Evolutionary conservation across 2,888 invertebrate genomes (phyloP), one percentile per base, ranked within the genome.

Genomic region (Aspidiotus destructor): DNA sequence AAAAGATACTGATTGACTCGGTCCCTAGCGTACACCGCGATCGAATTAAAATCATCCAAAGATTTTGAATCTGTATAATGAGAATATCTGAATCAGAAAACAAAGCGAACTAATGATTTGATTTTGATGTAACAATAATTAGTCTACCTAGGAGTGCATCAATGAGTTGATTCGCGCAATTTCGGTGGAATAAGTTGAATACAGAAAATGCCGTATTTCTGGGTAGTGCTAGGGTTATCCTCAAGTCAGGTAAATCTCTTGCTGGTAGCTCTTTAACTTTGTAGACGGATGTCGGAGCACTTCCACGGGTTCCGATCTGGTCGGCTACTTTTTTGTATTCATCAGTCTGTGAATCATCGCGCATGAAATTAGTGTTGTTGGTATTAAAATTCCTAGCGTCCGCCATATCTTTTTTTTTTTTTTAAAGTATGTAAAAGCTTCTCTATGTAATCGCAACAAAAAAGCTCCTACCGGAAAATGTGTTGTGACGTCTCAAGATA

Each of bases 1-100:
- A 88, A 92, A 72, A 92, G 77, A 73, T 87, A 85, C 0, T 90
- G 85, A 77, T 92, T 92, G 11, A 91, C 78, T 52, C 86, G 84
- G 73, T 86, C 86, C 70, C 89, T 83, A 60, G 85, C 82, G 74
- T 81, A 90, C 8, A 85, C 85, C 60, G 87, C 83, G n/a, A 86
- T 81, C 0, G 89, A 84, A 73, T 85, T 78, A 69, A 91, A 81
- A 72, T 90, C 89, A 0, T 87, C 86, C 10, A 85, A 76, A 58
- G 82, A 82, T 52, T 85, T 81, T 83, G 89, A 84, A 17, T 83
- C 88, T 86, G 76, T n/a, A 72, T 74, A 28, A 53, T 62, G 13
- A 62, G 13, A 10, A 62, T 10, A 17, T 55, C 6, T 48, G 2
- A 2, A 48, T 28, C 28, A 28, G 2, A 28, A 28, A 28, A 3